phyloP scores from a whole-genome alignment of 2,797 vertebrate species.

The Alectoris magna region DNA sequence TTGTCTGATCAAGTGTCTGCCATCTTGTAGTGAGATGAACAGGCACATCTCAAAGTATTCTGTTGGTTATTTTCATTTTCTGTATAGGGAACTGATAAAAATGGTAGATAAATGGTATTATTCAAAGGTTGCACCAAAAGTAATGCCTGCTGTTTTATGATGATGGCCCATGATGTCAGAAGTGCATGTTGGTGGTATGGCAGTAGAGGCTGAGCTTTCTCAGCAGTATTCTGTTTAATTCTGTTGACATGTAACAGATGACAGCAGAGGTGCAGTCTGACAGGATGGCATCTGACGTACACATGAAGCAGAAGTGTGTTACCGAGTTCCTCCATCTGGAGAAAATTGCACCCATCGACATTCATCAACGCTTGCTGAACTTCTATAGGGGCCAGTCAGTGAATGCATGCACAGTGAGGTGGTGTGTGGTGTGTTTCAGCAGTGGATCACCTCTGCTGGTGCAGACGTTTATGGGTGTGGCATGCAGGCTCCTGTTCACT shows the following conservation, averaged over 20 bases:
- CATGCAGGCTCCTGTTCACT: neutral
- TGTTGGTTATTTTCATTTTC: neutral
- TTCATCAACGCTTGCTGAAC: neutral
- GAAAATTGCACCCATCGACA: neutral
- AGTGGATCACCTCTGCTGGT: too few relatives aligned
- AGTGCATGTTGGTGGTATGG: neutral
- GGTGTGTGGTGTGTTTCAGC: neutral
- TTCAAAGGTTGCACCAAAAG: too few relatives aligned
- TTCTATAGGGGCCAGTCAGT: neutral
- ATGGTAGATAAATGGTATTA: neutral
- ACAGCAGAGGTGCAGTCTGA: neutral
- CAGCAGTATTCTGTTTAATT: neutral
- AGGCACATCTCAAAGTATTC: neutral
- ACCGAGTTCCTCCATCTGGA: neutral
- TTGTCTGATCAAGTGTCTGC: conserved; percentile 32
- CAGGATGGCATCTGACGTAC: neutral
- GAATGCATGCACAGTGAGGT: neutral
- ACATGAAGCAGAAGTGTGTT: neutral
- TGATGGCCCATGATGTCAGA: neutral
- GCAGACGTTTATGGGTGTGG: neutral
- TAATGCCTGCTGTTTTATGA: neutral
- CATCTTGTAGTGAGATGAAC: neutral
- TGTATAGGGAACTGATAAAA: neutral
- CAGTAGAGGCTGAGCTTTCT: neutral
- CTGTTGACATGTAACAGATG: too few relatives aligned